Evolutionary conservation across 2,797 vertebrate genomes (phyloP).

Genomic region (Triplophysa yarkandensis): DNA sequence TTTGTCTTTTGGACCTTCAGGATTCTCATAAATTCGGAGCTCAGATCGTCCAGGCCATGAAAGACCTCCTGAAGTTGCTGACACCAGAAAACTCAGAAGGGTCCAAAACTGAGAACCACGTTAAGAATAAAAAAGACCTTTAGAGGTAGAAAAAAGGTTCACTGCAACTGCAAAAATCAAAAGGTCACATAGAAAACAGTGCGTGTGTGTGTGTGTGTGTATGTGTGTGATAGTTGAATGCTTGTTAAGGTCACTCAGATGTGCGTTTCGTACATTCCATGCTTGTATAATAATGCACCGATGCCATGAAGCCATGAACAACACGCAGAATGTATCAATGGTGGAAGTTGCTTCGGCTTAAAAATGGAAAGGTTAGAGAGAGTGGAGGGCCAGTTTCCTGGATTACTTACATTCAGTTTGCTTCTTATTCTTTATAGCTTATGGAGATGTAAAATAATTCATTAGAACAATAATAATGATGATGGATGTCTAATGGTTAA

Average conservation of each 20-base stretch:
- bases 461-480: neutral
- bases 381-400: neutral
- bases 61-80: conserved; percentile 79
- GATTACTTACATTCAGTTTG: neutral
- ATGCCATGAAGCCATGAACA: conserved; percentile 48
- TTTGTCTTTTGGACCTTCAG: conserved; percentile 60
- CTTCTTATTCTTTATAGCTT: neutral
- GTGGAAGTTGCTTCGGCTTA: conserved; percentile 39
- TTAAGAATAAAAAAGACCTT: conserved; percentile 71
- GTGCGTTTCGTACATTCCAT: conserved; percentile 24
- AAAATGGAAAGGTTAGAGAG: neutral
- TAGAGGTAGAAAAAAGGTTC: conserved; percentile 53
- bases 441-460: conserved; percentile 1
- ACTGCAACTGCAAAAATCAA: conserved; percentile 1
- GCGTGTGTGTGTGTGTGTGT: neutral
- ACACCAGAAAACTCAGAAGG: conserved; percentile 63
- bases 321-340: conserved; percentile 30
- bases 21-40: conserved; percentile 80
- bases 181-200: neutral
- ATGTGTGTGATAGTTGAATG: neutral
- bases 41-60: conserved; percentile 77
- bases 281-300: conserved; percentile 23
- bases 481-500: conserved; percentile 20
- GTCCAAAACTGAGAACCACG: conserved; percentile 54
- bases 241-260: neutral